Conservation (phyloP, 2,113 vertebrate genomes). For the Rattus rattus region DNA sequence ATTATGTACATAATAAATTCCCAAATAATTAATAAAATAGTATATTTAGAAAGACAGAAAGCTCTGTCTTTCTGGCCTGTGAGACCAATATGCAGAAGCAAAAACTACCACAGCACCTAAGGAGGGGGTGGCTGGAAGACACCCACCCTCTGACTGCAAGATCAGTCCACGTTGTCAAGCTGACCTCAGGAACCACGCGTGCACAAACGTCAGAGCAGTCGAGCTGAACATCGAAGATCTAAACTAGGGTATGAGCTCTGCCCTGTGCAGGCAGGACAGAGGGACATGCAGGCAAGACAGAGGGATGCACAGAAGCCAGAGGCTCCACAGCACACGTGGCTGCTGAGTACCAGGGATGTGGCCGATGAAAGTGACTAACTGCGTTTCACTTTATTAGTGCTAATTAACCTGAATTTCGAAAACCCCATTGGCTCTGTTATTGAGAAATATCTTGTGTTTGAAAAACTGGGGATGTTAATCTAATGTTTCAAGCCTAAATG, state of each 20-base stretch:
- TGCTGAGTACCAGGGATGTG: neutral
- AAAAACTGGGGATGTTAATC: neutral
- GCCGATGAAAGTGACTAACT: neutral
- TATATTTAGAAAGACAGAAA: neutral
- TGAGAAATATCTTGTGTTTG: neutral
- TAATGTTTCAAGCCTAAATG: neutral
- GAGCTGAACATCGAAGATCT: neutral
- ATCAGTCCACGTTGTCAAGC: neutral
- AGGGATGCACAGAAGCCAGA: neutral
- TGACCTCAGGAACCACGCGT: fast-evolving
- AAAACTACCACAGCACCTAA: neutral
- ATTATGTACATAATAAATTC: neutral
- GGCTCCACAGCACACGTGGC: neutral
- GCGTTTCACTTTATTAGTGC: neutral
- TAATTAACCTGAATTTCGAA: neutral
- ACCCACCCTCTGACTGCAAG: too few species aligned
- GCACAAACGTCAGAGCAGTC: neutral
- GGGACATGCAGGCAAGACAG: neutral
- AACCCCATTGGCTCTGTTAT: neutral
- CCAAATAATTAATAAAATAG: neutral
- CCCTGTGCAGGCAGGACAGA: neutral
- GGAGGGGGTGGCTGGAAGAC: neutral
- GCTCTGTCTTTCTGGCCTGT: neutral
- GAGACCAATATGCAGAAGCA: neutral
- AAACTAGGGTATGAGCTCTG: neutral